Conservation (phyloP, 2,888 invertebrate genomes). For the Folsomia manolachei region DNA sequence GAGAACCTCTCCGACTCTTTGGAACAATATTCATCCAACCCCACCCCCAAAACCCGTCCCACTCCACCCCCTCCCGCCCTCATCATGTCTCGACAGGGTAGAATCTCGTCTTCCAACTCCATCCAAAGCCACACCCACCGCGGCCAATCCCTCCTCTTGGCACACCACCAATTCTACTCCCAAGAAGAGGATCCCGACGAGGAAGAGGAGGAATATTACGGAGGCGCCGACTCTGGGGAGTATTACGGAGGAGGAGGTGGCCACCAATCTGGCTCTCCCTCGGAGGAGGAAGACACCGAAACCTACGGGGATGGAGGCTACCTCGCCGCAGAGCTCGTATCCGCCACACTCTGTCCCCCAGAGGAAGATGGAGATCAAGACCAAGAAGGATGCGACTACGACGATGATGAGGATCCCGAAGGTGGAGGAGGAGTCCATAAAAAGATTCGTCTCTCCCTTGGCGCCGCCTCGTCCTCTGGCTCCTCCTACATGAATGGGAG, state of each 20-base stretch:
- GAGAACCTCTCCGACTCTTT: neutral
- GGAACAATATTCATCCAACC: too few species aligned
- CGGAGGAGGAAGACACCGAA: neutral
- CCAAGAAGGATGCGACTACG: too few species aligned
- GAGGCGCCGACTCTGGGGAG: neutral
- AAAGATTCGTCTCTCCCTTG: neutral
- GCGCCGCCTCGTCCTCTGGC: neutral
- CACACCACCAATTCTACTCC: neutral
- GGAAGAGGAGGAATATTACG: neutral
- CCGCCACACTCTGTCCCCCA: neutral
- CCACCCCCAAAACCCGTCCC: too few species aligned
- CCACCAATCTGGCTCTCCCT: too few species aligned
- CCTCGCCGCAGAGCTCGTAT: slow-evolving; percentile 5
- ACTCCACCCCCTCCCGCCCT: neutral
- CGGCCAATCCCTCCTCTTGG: too few species aligned
- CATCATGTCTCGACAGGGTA: neutral
- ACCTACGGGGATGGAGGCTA: slow-evolving; percentile 1
- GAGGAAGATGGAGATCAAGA: too few species aligned
- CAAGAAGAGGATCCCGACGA: neutral
- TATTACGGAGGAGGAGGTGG: too few species aligned
- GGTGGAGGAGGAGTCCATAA: neutral
- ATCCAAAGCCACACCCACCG: neutral
- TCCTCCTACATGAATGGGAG: neutral
- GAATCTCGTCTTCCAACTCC: neutral
- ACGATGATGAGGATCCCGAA: neutral